These are phyloP conservation scores for Apostichopus japonicus DNA, from an alignment of 35 echinoderm and acorn worm genomes.

Conservation along the genomic window DNA sequence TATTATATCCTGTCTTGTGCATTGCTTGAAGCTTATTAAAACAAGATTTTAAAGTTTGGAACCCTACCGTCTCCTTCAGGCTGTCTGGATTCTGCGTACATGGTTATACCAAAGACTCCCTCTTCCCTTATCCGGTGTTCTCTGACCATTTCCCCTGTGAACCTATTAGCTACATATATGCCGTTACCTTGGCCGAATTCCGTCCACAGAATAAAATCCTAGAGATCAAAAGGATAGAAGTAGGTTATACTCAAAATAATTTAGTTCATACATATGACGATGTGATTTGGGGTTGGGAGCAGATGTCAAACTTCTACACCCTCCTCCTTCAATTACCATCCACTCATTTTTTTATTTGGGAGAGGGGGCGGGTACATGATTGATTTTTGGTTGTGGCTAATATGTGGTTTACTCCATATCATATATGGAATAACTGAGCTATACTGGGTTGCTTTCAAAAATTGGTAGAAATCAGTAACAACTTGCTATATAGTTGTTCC, in stretches of 20 bases:
- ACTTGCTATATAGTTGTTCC: not conserved
- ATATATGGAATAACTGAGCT: no score
- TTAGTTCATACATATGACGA: no score
- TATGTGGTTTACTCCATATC: no score
- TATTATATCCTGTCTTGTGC: not conserved
- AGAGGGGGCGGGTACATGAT: no score
- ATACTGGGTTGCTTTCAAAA: no score
- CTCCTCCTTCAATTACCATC: no score
- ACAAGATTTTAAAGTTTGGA: not conserved
- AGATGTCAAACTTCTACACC: no score
- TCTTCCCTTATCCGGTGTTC: conserved; percentile 23
- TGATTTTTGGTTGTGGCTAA: no score
- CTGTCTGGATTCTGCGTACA: conserved; percentile 66
- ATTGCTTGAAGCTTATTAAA: not conserved
- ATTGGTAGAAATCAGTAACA: no score
- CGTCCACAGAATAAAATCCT: conserved; percentile 92
- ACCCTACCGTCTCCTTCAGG: conserved; percentile 51
- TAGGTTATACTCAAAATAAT: no score
- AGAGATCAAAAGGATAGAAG: not conserved
- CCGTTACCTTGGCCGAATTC: conserved; percentile 60
- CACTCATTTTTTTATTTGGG: no score
- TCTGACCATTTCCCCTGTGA: conserved; percentile 30
- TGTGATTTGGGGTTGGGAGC: no score
- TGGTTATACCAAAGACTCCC: conserved; percentile 55
- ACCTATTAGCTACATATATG: conserved; percentile 68